Conservation (phyloP, 2,797 vertebrate genomes). For the Rousettus madagascariensis region DNA sequence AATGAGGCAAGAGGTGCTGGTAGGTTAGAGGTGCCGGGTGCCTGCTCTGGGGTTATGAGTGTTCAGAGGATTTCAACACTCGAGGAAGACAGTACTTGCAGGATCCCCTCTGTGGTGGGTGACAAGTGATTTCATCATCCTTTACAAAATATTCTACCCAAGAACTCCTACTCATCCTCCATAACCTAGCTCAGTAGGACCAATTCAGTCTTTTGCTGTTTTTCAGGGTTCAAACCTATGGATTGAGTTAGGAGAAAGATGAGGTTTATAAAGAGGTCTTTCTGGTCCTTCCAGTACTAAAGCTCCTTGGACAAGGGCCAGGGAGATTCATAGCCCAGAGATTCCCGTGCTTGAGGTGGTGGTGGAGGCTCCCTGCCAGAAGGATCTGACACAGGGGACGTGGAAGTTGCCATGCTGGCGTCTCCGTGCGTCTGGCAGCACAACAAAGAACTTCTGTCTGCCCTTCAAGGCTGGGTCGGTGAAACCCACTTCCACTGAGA, state of each 20-base stretch:
- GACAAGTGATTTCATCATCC: not conserved
- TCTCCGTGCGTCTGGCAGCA: not conserved
- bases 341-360: not conserved
- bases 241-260: not conserved
- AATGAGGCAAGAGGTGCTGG: not conserved
- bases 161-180: not conserved
- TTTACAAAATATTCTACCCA: not conserved
- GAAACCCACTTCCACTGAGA: not conserved
- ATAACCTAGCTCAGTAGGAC: not conserved
- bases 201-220: not conserved
- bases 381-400: not conserved
- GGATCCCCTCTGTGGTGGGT: not conserved
- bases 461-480: not conserved
- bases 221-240: not conserved
- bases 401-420: not conserved
- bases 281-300: conserved; percentile 36
- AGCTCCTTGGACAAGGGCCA: not conserved
- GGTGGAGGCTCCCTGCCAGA: conserved; percentile 19
- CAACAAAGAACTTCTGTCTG: conserved; percentile 26
- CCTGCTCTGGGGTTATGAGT: not conserved
- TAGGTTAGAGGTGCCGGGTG: not conserved
- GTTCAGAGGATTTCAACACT: not conserved
- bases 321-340: not conserved
- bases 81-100: not conserved
- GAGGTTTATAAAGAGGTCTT: conserved; percentile 7